These are phyloP conservation scores for Plebejus melissa DNA, from an alignment of 2,888 invertebrate species.

Conservation along the genomic window DNA sequence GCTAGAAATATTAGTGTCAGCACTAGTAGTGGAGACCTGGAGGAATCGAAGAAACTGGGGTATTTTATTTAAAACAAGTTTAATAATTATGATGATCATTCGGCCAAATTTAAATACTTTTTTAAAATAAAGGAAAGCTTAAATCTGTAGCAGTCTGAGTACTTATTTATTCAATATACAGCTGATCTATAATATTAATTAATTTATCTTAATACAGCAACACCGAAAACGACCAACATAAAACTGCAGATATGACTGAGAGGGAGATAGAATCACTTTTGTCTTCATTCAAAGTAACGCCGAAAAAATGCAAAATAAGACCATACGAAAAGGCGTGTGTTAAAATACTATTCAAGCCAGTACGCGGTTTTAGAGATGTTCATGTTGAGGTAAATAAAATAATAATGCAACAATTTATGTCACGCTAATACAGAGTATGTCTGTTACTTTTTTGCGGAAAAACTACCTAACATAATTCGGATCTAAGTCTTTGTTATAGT, in stretches of 20 bases:
- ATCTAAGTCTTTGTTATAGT: too few relatives aligned
- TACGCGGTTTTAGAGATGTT: constrained; percentile 62
- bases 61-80: not conserved
- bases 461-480: too few relatives aligned
- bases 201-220: constrained; percentile 47
- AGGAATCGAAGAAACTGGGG: constrained; percentile 30
- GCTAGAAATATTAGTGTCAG: constrained; percentile 65
- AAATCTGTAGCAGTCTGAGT: not conserved
- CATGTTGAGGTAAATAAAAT: constrained; percentile 52
- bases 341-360: constrained; percentile 68
- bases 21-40: constrained; percentile 42
- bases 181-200: too few relatives aligned
- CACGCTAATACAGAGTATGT: not conserved
- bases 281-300: constrained; percentile 62
- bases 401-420: not conserved
- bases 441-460: not conserved
- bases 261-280: constrained; percentile 63
- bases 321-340: constrained; percentile 61
- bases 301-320: constrained; percentile 55
- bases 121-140: too few relatives aligned
- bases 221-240: constrained; percentile 54
- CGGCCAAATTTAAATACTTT: not conserved
- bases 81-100: not conserved
- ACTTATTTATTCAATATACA: not conserved
- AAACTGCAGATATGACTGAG: constrained; percentile 53